phyloP scores from a whole-genome alignment of 1,140 invertebrate species.

The Panagrolaimus sp. region DNA sequence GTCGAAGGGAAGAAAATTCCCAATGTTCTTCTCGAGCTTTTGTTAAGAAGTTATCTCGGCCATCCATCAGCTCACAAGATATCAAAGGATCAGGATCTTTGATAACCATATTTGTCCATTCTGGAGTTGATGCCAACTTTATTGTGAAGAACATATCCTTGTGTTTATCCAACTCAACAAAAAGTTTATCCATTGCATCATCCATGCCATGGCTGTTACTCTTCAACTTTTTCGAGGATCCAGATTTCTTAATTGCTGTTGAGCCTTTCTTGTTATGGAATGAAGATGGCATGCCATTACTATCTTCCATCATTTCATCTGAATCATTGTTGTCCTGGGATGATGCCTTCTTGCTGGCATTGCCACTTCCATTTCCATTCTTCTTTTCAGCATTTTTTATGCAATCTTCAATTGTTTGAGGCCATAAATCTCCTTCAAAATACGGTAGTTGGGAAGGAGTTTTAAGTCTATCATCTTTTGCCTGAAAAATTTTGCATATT shows the following conservation, averaged over 20 bases:
- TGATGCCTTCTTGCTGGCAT: too few species aligned
- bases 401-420: constrained; percentile 95
- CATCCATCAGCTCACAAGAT: constrained; percentile 97
- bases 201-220: constrained; percentile 87
- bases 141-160: constrained; percentile 97
- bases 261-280: constrained; percentile 22
- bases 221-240: constrained; percentile 82
- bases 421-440: constrained; percentile 98
- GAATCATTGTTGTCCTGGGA: neutral
- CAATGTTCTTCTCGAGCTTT: constrained; percentile 95
- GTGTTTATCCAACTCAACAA: constrained; percentile 97
- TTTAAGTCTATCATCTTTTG: neutral
- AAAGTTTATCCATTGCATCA: constrained; percentile 93
- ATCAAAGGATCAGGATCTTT: constrained; percentile 88
- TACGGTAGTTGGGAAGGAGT: constrained; percentile 92
- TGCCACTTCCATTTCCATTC: constrained; percentile 84
- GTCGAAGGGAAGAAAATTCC: constrained; percentile 90
- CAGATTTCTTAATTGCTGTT: constrained; percentile 80
- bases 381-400: constrained; percentile 84
- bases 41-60: constrained; percentile 95
- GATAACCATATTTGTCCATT: constrained; percentile 40
- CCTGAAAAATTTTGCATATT: neutral
- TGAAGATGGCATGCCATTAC: constrained; percentile 61
- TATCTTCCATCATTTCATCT: neutral
- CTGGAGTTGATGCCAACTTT: constrained; percentile 70